Conservation (phyloP, 2,888 invertebrate species). For the Chaetogeoica ovagalla region DNA sequence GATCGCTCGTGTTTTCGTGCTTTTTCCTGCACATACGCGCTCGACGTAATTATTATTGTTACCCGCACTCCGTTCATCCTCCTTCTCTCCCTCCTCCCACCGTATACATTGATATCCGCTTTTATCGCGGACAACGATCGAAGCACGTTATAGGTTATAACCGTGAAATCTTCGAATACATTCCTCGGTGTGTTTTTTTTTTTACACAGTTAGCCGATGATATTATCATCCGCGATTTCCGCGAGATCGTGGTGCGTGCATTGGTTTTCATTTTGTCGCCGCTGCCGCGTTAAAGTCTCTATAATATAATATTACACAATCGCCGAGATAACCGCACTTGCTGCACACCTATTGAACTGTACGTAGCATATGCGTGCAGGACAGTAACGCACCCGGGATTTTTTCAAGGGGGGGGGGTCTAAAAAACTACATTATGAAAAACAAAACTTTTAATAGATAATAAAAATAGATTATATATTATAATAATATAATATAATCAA, state of each 20-base stretch:
- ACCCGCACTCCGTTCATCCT: background rate
- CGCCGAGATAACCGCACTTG: no score
- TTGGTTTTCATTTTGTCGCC: background rate
- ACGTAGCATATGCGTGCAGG: no score
- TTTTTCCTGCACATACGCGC: background rate
- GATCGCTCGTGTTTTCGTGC: slow-evolving; percentile 41
- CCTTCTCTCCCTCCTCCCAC: background rate
- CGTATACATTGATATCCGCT: background rate
- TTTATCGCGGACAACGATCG: slow-evolving; percentile 35
- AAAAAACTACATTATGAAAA: no score
- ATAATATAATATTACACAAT: background rate
- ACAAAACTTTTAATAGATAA: no score
- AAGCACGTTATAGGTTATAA: slow-evolving; percentile 14
- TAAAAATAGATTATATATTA: no score
- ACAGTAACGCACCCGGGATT: no score
- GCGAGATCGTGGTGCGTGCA: slow-evolving; percentile 1
- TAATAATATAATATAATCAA: no score
- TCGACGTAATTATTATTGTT: slow-evolving; percentile 8
- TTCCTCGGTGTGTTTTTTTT: background rate
- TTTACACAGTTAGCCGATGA: background rate
- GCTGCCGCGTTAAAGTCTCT: slow-evolving; percentile 13
- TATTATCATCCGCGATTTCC: slow-evolving; percentile 9
- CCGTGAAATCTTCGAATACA: slow-evolving; percentile 7
- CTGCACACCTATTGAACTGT: no score
- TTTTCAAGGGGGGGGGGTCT: no score